Evolutionary conservation across 2,797 vertebrate species (phyloP).

Genomic region (Rhinoraja longicauda): DNA sequence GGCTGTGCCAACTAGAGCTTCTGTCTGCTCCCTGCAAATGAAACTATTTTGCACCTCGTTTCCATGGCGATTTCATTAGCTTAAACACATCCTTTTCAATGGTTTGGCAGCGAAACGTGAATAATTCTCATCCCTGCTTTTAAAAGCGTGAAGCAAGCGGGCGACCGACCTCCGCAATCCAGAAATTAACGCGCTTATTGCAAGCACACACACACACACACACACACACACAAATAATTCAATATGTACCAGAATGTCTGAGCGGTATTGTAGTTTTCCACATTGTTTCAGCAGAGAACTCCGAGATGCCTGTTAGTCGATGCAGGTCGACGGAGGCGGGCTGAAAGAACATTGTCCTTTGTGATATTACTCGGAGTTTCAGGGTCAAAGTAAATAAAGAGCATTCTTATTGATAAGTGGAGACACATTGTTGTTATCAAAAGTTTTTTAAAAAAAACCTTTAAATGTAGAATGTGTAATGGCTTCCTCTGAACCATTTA

Average conservation of each 20-base stretch:
- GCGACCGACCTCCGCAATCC: not conserved
- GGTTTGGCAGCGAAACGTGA: not conserved
- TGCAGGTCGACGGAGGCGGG: not conserved
- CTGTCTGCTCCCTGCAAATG: not conserved
- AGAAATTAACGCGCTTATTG: not conserved
- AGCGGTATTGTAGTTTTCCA: no score
- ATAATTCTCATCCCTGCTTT: not conserved
- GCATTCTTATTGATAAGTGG: not conserved
- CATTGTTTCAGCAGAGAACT: not conserved
- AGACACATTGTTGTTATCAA: not conserved
- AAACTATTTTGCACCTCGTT: not conserved
- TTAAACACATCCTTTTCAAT: not conserved
- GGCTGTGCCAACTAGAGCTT: not conserved
- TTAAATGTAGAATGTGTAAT: not conserved
- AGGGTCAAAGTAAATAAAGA: not conserved
- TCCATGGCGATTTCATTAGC: not conserved
- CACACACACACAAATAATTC: not conserved
- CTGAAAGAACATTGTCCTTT: not conserved
- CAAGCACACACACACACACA: not conserved
- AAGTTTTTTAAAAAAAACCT: not conserved
- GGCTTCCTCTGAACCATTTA: not conserved
- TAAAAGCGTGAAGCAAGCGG: not conserved
- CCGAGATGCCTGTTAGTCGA: not conserved
- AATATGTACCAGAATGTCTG: not conserved
- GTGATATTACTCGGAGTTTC: not conserved